Conservation (phyloP, 92 coral and sea anemone genomes). For the Umimayanthus kanabou region DNA sequence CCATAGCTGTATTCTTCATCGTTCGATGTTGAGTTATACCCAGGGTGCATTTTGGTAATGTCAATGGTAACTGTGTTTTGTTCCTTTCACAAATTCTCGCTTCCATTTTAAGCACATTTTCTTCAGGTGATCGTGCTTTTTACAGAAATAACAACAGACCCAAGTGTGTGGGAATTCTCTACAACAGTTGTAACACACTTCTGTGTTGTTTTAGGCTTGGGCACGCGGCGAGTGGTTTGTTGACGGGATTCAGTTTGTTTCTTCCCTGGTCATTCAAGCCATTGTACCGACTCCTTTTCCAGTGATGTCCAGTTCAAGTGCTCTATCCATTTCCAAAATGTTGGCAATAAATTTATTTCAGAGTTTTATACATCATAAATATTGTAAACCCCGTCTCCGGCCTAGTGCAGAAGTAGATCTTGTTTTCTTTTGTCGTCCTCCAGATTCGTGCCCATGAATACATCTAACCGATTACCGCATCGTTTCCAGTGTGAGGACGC, state of each 20-base stretch:
- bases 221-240: too few relatives aligned
- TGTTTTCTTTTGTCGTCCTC: slow-evolving; percentile 42
- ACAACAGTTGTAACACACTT: too few relatives aligned
- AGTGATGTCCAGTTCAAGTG: slow-evolving; percentile 41
- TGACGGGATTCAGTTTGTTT: neutral
- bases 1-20: too few relatives aligned
- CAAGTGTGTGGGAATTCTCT: too few relatives aligned
- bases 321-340: slow-evolving; percentile 46
- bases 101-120: too few relatives aligned
- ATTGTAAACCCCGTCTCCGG: slow-evolving; percentile 44
- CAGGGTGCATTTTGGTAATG: too few relatives aligned
- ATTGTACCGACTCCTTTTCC: slow-evolving; percentile 44
- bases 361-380: slow-evolving; percentile 23
- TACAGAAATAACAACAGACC: too few relatives aligned
- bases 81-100: too few relatives aligned
- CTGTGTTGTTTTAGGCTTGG: too few relatives aligned
- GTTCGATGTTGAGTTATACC: too few relatives aligned
- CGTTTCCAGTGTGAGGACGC: slow-evolving; percentile 43
- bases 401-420: slow-evolving; percentile 46
- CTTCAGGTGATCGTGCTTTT: too few relatives aligned
- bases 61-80: too few relatives aligned
- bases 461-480: slow-evolving; percentile 31
- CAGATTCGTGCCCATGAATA: slow-evolving; percentile 42
- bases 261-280: neutral
- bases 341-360: slow-evolving; percentile 43